Percentiles rank a stretch among this genome's conserved stretches.
Conservation (phyloP, 2,113 vertebrate species). For the Chitala chitala region DNA sequence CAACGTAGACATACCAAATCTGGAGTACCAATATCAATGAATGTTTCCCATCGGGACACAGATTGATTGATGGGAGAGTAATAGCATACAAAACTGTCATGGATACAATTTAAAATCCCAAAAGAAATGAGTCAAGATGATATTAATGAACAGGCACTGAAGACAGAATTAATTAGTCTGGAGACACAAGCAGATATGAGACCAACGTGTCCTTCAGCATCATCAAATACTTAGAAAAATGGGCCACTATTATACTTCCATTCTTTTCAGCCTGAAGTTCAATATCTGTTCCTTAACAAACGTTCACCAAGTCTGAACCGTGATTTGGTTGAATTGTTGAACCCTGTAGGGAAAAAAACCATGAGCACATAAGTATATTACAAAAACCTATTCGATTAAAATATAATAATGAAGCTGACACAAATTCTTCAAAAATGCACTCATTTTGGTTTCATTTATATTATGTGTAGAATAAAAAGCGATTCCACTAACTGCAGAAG, state of each 20-base stretch:
- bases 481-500: no score
- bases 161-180: conserved; percentile 21
- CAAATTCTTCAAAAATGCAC: no score
- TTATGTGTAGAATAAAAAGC: no score
- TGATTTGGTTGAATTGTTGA: no score
- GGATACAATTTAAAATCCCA: conserved; percentile 6
- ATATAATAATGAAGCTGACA: no score
- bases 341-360: no score
- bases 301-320: no score
- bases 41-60: conserved; percentile 5
- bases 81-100: conserved; percentile 3
- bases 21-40: neutral
- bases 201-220: neutral
- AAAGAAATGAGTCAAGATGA: conserved; percentile 13
- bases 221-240: neutral
- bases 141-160: conserved; percentile 20
- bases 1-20: conserved; percentile 1
- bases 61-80: conserved; percentile 9
- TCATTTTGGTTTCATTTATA: no score
- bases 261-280: neutral
- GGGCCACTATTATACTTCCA: neutral
- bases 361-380: no score
- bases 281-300: neutral
- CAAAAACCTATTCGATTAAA: no score
- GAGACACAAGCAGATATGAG: conserved; percentile 16